Base-by-base conservation (phyloP, 2,113 vertebrate genomes). In the Numenius arquata region DNA sequence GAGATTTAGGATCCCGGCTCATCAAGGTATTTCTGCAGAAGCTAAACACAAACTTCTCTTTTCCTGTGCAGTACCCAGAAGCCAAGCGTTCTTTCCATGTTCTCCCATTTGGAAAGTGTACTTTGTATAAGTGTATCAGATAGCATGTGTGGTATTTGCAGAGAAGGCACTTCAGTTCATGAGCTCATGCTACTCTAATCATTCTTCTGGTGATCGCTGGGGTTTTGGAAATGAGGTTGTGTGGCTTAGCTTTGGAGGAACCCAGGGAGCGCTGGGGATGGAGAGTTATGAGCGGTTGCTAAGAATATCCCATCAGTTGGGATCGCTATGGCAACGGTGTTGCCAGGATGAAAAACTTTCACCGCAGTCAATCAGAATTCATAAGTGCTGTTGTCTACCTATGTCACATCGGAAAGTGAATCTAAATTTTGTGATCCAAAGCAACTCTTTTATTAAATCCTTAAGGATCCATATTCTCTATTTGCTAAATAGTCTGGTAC, bases 251-350 rank as follows among this genome's bases (percentile, higher is more conserved):
- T 85, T 94, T 80, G 93, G 83, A 96, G 91, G 90, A 89, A 94
- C 65, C 48, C 63, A 55, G 62, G 79, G 94, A 91, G 94, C 32
- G 61, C 72, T 29, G 95, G 84, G 91, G 88, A 85, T 68, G 90
- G 74, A 81, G 95, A 89, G 71, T 95, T 90, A 67, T 65, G 96
- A 91, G 96, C 8, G 29, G 96, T 98, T 98, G 98, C 98, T 98
- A 98, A 98, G 98, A 98, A 96, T 98, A 97, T 97, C 82, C 7
- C 29, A 96, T 95, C 95, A 93, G 93, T 95, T 34, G 22, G 62
- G 65, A 97, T 98, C 23, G 4, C 98, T 95, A 98, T 98, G 96
- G 98, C 97, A 98, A 98, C 98, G 2, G 73, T 47, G 95, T 97
- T 98, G 97, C 96, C 96, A 96, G 90, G 97, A 94, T 88, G 89